Conservation (phyloP, 2,113 vertebrate genomes). For the Vulpes ferrilata region DNA sequence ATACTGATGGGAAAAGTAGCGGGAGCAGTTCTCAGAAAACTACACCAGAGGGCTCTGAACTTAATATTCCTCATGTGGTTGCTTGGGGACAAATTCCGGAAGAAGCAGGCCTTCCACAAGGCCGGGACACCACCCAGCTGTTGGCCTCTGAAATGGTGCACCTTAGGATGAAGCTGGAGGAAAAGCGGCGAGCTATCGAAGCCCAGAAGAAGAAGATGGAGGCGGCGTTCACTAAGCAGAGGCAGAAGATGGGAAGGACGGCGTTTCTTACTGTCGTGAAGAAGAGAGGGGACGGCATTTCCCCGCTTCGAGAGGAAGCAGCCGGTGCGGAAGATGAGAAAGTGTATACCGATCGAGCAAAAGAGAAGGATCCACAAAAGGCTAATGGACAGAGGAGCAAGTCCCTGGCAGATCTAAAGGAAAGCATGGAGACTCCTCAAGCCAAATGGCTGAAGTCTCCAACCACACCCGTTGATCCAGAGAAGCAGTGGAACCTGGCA, state of each 20-base stretch:
- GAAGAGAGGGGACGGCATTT: constrained; percentile 93
- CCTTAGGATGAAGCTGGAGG: constrained; percentile 96
- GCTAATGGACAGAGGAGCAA: constrained; percentile 78
- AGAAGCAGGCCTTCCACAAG: constrained; percentile 88
- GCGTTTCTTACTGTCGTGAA: constrained; percentile 97
- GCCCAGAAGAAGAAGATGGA: constrained; percentile 99
- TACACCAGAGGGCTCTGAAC: constrained; percentile 96
- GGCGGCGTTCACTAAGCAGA: constrained; percentile 95
- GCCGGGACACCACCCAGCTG: constrained; percentile 94
- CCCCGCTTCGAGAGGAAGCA: constrained; percentile 92
- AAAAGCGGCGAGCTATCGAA: constrained; percentile 98
- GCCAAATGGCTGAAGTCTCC: constrained; percentile 91
- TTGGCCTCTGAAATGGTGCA: constrained; percentile 98
- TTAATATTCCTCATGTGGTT: constrained; percentile 93
- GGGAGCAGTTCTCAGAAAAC: constrained; percentile 96
- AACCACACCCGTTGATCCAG: constrained; percentile 83
- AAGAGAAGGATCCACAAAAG: constrained; percentile 83
- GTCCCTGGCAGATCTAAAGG: constrained; percentile 83
- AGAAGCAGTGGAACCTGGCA: constrained; percentile 88
- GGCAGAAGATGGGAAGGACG: constrained; percentile 97
- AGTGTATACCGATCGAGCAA: constrained; percentile 79
- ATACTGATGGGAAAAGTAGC: constrained; percentile 92
- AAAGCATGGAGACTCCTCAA: constrained; percentile 83
- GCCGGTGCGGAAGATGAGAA: constrained; percentile 90
- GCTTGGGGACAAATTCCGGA: constrained; percentile 95